phyloP scores from a whole-genome alignment of 2,797 vertebrate genomes.

The Forpus xanthops region DNA sequence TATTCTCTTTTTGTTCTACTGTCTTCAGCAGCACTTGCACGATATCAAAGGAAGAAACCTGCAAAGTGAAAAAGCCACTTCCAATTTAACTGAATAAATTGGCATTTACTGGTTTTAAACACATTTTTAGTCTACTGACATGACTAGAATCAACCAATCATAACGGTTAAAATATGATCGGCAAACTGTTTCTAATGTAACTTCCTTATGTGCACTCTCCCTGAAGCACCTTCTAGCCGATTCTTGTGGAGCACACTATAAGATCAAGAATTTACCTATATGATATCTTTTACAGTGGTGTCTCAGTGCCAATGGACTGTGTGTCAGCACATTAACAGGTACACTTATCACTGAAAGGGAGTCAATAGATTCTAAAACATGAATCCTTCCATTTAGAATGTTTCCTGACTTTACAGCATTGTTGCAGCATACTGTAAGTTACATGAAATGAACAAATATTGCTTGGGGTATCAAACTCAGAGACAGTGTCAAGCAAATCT shows the following conservation, averaged over 20 bases:
- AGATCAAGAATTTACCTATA: background rate
- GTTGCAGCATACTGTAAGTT: background rate
- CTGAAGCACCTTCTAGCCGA: background rate
- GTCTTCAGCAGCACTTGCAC: background rate
- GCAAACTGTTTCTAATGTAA: background rate
- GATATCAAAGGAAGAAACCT: background rate
- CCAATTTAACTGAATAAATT: background rate
- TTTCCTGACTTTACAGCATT: background rate
- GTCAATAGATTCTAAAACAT: slow-evolving; percentile 6
- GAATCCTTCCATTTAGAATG: background rate
- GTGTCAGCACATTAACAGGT: background rate
- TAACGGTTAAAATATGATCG: background rate
- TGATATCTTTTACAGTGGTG: background rate
- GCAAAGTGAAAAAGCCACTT: background rate
- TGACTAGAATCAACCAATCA: background rate
- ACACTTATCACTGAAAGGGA: background rate
- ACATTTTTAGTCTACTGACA: background rate
- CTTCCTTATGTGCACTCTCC: background rate
- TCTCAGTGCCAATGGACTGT: background rate
- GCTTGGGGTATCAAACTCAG: background rate
- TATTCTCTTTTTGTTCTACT: background rate
- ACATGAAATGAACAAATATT: background rate
- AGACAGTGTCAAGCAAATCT: background rate
- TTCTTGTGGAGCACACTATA: background rate
- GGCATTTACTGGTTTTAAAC: background rate